Conservation (phyloP, 2,113 vertebrate genomes). For the Jaculus jaculus region DNA sequence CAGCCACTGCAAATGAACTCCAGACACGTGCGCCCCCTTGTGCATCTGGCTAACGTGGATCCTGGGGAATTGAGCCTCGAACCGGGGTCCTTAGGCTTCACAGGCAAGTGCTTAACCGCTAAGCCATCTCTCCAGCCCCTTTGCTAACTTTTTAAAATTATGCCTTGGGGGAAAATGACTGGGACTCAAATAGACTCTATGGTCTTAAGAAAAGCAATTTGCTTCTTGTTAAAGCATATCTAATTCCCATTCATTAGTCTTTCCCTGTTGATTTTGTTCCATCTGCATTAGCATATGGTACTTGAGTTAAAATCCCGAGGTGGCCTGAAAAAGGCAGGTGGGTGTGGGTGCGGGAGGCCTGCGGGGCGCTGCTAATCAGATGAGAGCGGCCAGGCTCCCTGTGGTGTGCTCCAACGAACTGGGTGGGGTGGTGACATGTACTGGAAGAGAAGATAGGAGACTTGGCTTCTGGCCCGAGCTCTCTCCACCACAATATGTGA, state of each 20-base stretch:
- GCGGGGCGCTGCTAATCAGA: neutral
- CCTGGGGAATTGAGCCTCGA: too few species aligned
- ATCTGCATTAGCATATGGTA: neutral
- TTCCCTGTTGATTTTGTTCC: neutral
- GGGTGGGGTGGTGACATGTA: neutral
- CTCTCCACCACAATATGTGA: neutral
- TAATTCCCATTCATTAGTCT: neutral
- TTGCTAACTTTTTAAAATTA: neutral
- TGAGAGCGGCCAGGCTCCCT: neutral
- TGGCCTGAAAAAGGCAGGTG: neutral
- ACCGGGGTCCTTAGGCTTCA: too few species aligned
- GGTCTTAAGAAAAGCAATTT: neutral
- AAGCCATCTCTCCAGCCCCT: too few species aligned
- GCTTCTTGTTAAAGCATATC: neutral
- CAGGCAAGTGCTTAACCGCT: too few species aligned
- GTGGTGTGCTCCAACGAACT: fast-evolving
- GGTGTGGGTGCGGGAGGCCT: neutral
- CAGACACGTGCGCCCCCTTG: too few species aligned
- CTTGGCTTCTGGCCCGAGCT: neutral
- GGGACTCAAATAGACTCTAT: neutral
- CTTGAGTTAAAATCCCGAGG: neutral
- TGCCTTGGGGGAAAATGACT: neutral
- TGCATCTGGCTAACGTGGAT: too few species aligned
- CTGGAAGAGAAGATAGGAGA: neutral
- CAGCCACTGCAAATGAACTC: too few species aligned